These are phyloP conservation scores for Poeciliopsis turneri DNA, from an alignment of 2,797 vertebrate species.

Conservation along the genomic window DNA sequence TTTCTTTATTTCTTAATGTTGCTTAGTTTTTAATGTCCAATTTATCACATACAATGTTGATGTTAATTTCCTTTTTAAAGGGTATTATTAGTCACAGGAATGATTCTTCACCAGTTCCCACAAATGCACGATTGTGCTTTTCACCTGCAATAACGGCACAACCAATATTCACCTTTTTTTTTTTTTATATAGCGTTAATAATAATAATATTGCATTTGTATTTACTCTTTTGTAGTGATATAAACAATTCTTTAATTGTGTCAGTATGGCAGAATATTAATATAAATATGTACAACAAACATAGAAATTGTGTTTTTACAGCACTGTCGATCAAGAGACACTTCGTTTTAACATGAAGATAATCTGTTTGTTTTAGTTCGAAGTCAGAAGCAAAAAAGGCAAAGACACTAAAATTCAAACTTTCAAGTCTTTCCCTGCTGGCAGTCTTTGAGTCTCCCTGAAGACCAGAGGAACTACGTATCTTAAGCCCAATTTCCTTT, in stretches of 20 bases:
- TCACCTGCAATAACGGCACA: not conserved
- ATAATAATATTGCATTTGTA: not conserved
- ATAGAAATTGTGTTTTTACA: not conserved
- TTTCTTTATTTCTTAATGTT: not conserved
- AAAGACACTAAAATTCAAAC: conserved; percentile 42
- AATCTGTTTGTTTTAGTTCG: conserved; percentile 4
- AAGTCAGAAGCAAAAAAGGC: not conserved
- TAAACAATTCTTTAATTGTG: not conserved
- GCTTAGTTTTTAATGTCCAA: not conserved
- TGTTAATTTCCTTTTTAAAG: not conserved
- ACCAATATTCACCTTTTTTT: not conserved
- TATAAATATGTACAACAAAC: not conserved
- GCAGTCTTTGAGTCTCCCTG: conserved; percentile 48
- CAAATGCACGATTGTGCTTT: not conserved
- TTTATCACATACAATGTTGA: not conserved
- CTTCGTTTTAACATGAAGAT: not conserved
- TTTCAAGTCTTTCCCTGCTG: conserved; percentile 39
- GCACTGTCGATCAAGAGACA: no score
- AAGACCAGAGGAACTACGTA: conserved; percentile 53
- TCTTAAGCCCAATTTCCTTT: conserved; percentile 62
- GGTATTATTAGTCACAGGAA: not conserved
- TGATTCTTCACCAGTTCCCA: not conserved
- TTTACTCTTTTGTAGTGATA: not conserved
- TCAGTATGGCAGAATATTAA: not conserved
- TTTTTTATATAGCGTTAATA: not conserved